phyloP scores from a whole-genome alignment of 1,140 invertebrate species.

The Drosophila trapezifrons region DNA sequence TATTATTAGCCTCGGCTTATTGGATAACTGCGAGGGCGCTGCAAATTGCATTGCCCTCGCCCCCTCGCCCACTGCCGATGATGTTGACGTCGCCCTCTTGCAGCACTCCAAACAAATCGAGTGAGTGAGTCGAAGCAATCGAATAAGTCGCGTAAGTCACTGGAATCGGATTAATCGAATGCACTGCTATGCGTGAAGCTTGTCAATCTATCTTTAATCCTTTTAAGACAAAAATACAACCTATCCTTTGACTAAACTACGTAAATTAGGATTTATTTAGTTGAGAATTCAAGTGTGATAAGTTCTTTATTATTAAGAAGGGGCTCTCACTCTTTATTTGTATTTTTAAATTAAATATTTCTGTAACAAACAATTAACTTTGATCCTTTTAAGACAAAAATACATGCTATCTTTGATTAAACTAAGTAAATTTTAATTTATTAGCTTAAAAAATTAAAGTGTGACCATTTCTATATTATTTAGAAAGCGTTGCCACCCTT shows the following conservation, averaged over 20 bases:
- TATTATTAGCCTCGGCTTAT: constrained; percentile 56
- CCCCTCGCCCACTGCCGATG: too few species aligned
- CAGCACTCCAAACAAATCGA: constrained; percentile 11
- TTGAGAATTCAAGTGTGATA: too few species aligned
- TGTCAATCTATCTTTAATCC: background rate
- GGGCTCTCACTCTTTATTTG: too few species aligned
- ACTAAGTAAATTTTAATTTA: too few species aligned
- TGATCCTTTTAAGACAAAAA: background rate
- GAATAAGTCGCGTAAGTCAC: background rate
- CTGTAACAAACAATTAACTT: background rate
- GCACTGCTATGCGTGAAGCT: background rate
- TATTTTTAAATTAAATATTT: too few species aligned
- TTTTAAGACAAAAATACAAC: background rate
- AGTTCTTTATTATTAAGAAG: too few species aligned
- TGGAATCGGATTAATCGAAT: constrained; percentile 24
- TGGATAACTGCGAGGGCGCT: constrained; percentile 22
- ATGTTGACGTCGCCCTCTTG: constrained; percentile 6
- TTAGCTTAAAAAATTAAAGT: too few species aligned
- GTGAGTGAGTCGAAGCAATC: constrained; percentile 3
- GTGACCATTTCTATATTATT: too few species aligned
- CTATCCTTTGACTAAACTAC: too few species aligned
- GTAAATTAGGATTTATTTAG: too few species aligned
- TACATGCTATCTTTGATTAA: too few species aligned
- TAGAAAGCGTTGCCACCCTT: too few species aligned
- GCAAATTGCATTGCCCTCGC: constrained; percentile 24